These are phyloP conservation scores for Noctua janthina DNA, from an alignment of 2,888 invertebrate genomes.

Conservation along the genomic window DNA sequence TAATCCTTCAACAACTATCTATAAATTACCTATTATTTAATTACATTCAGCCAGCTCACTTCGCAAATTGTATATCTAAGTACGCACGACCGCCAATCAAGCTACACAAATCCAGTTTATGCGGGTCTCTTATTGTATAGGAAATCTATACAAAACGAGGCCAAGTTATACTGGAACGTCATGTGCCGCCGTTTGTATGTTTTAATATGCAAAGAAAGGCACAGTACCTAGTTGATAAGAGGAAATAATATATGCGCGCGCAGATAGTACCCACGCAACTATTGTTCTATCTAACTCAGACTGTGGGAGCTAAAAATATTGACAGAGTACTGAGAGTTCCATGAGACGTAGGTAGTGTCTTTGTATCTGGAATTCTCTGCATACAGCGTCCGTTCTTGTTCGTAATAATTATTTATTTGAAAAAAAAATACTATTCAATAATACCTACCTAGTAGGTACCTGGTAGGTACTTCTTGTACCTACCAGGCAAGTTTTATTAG, in stretches of 20 bases:
- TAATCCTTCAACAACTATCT: background rate
- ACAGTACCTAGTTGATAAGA: background rate
- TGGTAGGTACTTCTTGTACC: too few relatives aligned
- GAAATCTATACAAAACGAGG: too few relatives aligned
- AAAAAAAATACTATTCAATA: background rate
- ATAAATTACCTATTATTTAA: background rate
- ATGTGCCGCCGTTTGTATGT: background rate
- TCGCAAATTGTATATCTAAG: background rate
- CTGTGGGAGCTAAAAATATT: background rate
- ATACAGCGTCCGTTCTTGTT: background rate
- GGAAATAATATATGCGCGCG: background rate
- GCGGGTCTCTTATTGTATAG: too few relatives aligned
- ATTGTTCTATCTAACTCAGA: background rate
- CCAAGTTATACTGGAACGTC: too few relatives aligned
- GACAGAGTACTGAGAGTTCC: too few relatives aligned
- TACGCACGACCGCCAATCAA: background rate
- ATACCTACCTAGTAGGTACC: background rate
- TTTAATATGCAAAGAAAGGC: background rate
- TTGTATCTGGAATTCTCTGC: background rate
- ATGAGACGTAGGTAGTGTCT: background rate
- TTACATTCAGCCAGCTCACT: background rate
- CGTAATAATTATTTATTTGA: too few relatives aligned
- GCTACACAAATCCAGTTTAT: too few relatives aligned
- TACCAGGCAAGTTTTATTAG: background rate
- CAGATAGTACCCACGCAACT: background rate